These are phyloP conservation scores for Chelonus insularis DNA, from an alignment of 1,140 invertebrate genomes.

Conservation along the genomic window DNA sequence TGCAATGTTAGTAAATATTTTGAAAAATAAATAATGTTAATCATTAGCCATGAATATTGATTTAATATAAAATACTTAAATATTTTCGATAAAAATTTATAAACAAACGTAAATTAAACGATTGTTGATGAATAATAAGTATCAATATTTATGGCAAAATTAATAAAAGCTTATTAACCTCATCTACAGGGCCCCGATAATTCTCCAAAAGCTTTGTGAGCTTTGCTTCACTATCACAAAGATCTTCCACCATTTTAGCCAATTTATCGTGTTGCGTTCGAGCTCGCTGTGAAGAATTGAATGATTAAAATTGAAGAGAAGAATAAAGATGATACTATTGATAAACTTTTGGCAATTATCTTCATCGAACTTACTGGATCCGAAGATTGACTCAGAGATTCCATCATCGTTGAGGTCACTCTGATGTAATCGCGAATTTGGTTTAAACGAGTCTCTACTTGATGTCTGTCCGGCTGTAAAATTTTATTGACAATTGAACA, in stretches of 20 bases:
- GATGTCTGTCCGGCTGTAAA: slow-evolving; percentile 58
- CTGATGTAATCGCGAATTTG: slow-evolving; percentile 68
- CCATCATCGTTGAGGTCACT: slow-evolving; percentile 65
- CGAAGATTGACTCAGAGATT: slow-evolving; percentile 64
- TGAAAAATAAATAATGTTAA: slow-evolving; percentile 21
- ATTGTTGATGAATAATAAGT: too few relatives aligned
- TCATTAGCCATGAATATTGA: neutral
- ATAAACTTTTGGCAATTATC: slow-evolving; percentile 8
- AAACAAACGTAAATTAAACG: too few relatives aligned
- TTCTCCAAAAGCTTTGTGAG: slow-evolving; percentile 51
- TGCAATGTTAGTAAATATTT: slow-evolving; percentile 28
- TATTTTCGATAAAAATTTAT: too few relatives aligned
- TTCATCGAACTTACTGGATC: slow-evolving; percentile 61
- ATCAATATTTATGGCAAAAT: slow-evolving; percentile 2
- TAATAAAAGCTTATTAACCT: slow-evolving; percentile 41
- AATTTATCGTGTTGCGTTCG: slow-evolving; percentile 53
- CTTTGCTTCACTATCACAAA: slow-evolving; percentile 55
- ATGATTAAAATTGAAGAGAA: slow-evolving; percentile 14
- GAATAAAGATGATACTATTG: neutral
- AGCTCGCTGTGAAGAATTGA: slow-evolving; percentile 42
- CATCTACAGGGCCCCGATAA: slow-evolving; percentile 42
- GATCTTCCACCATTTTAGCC: slow-evolving; percentile 55
- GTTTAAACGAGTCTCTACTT: slow-evolving; percentile 63
- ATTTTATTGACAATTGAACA: slow-evolving; percentile 12
- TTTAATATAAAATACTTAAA: neutral